Percentiles rank a stretch among this genome's conserved stretches.
Evolutionary conservation across 2,113 vertebrate genomes (phyloP).

Genomic region (Chloropsis cyanopogon): DNA sequence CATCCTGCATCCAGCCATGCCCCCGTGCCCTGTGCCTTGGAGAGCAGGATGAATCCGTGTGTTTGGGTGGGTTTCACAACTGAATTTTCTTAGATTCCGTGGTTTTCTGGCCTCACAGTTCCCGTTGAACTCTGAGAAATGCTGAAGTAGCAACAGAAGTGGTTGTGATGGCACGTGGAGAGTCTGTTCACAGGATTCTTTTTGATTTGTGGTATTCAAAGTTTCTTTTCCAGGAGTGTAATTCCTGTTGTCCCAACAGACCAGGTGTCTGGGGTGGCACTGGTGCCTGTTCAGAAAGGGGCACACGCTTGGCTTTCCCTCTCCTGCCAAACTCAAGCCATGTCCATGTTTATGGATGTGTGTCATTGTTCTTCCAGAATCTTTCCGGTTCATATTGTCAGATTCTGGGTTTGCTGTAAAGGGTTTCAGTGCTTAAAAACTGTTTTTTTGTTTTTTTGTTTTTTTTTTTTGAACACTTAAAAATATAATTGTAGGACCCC

Average conservation of each 20-base stretch:
- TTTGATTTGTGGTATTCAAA: neutral
- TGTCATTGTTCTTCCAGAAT: fast-evolving
- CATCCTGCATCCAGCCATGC: neutral
- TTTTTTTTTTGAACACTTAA: neutral
- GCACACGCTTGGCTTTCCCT: fast-evolving
- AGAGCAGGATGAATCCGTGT: fast-evolving
- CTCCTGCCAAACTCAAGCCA: neutral
- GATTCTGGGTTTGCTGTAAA: neutral
- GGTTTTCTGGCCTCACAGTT: neutral
- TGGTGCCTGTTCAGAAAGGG: neutral
- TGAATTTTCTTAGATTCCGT: neutral
- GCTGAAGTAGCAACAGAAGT: neutral
- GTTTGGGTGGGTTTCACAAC: fast-evolving
- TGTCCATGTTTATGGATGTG: fast-evolving
- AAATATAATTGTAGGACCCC: neutral
- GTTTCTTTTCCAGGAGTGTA: neutral
- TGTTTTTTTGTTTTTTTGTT: neutral
- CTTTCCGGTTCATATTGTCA: neutral
- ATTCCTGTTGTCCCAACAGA: neutral
- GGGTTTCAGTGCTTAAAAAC: neutral
- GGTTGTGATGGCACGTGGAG: fast-evolving
- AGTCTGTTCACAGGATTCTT: neutral
- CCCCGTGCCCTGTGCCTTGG: neutral
- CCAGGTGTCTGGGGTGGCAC: neutral
- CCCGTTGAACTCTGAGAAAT: neutral